Evolutionary conservation across 2,888 invertebrate genomes (phyloP).

Genomic region (Metellina segmentata): DNA sequence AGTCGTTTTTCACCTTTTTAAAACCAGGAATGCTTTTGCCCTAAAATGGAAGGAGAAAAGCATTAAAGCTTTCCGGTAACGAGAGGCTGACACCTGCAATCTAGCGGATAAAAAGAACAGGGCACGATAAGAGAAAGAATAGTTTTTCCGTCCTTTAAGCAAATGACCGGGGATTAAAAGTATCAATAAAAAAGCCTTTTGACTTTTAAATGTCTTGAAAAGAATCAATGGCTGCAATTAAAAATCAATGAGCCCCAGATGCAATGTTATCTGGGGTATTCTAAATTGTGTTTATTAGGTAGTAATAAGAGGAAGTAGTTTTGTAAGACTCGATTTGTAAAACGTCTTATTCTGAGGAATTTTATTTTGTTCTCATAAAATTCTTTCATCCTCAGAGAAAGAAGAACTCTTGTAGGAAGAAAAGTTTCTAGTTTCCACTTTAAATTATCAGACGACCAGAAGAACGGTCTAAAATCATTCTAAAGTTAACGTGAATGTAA

Average conservation of each 20-base stretch:
- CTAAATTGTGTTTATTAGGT: background rate
- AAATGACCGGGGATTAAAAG: constrained; percentile 28
- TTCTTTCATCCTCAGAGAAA: background rate
- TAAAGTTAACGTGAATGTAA: too few relatives aligned
- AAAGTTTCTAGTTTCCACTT: too few relatives aligned
- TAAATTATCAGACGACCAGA: too few relatives aligned
- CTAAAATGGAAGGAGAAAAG: constrained; percentile 19
- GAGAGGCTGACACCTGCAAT: constrained; percentile 39
- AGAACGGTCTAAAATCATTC: too few relatives aligned
- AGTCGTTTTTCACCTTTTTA: constrained; percentile 45
- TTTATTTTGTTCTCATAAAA: background rate
- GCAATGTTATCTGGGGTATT: background rate
- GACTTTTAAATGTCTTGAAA: constrained; percentile 16
- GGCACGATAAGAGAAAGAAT: constrained; percentile 1
- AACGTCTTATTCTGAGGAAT: background rate
- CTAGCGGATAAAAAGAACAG: constrained; percentile 36
- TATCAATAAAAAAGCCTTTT: constrained; percentile 7
- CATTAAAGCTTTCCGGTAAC: constrained; percentile 8
- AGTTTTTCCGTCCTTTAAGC: constrained; percentile 2
- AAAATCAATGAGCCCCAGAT: constrained; percentile 5
- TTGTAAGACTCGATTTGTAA: background rate
- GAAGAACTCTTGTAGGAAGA: background rate
- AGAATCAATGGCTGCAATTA: constrained; percentile 36
- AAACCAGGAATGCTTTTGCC: constrained; percentile 31
- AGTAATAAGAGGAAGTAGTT: background rate